A percentile compares a stretch with the other conserved stretches of the same genome.
phyloP scores from a whole-genome alignment of 2,888 invertebrate genomes.

The Bellardia pandia region DNA sequence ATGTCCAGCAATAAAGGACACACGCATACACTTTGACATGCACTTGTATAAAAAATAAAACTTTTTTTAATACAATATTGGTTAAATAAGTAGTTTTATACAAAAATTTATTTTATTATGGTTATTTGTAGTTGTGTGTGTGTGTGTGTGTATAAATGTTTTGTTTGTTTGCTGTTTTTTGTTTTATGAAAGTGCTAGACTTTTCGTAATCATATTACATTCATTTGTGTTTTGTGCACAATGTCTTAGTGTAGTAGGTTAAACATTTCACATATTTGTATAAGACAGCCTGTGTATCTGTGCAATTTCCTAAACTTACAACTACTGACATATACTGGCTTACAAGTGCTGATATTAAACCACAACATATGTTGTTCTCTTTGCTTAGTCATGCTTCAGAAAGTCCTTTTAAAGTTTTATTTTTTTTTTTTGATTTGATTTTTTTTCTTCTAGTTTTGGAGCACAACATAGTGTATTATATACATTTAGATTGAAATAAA shows the following conservation, averaged over 20 bases:
- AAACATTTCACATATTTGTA: background rate
- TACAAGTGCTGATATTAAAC: constrained; percentile 72
- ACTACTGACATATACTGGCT: constrained; percentile 37
- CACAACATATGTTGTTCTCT: constrained; percentile 73
- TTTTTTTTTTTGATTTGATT: background rate
- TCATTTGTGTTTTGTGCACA: constrained; percentile 46
- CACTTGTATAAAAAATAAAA: constrained; percentile 8
- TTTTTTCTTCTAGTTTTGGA: background rate
- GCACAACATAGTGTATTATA: background rate
- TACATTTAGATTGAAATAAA: background rate
- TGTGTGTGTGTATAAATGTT: background rate
- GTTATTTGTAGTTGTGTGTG: background rate
- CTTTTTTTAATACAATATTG: constrained; percentile 63
- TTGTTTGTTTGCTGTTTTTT: background rate
- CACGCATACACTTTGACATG: constrained; percentile 6
- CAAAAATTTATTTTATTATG: constrained; percentile 34
- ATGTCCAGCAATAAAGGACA: constrained; percentile 61
- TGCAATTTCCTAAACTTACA: constrained; percentile 28
- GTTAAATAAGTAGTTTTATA: constrained; percentile 35
- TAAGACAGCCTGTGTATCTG: constrained; percentile 14
- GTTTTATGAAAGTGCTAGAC: constrained; percentile 46
- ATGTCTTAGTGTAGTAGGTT: background rate
- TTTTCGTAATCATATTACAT: constrained; percentile 68
- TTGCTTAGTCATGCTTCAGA: constrained; percentile 65
- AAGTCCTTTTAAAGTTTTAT: constrained; percentile 37